Evolutionary conservation across 2,797 vertebrate species (phyloP).

Genomic region (Syngnathus rostellatus): DNA sequence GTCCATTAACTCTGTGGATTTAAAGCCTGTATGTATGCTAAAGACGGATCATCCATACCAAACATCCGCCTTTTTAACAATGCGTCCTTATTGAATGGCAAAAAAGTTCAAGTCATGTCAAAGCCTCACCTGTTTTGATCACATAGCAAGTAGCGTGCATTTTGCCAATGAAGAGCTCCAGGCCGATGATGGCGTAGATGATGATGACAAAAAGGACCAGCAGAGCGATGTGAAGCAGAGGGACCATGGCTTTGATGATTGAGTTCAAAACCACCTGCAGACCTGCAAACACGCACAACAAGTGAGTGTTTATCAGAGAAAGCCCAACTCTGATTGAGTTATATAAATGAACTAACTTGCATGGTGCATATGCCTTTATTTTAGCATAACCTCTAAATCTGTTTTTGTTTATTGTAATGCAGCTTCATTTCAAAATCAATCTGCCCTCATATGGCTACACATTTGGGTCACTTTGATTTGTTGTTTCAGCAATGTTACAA

Average conservation of each 20-base stretch:
- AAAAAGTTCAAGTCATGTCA: neutral
- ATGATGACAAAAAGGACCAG: slow-evolving; percentile 98
- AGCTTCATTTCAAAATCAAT: no score
- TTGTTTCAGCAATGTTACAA: no score
- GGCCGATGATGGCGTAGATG: slow-evolving; percentile 98
- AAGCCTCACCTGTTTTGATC: slow-evolving; percentile 73
- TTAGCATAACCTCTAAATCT: no score
- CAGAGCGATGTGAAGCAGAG: slow-evolving; percentile 95
- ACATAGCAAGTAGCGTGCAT: slow-evolving; percentile 95
- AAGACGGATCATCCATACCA: neutral
- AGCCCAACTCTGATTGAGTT: no score
- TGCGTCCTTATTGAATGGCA: no score
- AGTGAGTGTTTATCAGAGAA: neutral
- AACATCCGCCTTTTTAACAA: no score
- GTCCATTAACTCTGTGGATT: slow-evolving; percentile 38
- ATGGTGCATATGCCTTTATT: no score
- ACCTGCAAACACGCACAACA: slow-evolving; percentile 65
- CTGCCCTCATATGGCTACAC: no score
- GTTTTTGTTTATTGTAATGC: no score
- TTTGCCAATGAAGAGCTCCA: slow-evolving; percentile 99
- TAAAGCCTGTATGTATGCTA: slow-evolving; percentile 13
- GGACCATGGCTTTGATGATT: slow-evolving; percentile 99
- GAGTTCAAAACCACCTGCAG: slow-evolving; percentile 99
- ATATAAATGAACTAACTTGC: no score
- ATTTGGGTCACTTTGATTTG: no score